Base-by-base conservation (phyloP, 2,797 vertebrate genomes). In the Ciconia nigra region DNA sequence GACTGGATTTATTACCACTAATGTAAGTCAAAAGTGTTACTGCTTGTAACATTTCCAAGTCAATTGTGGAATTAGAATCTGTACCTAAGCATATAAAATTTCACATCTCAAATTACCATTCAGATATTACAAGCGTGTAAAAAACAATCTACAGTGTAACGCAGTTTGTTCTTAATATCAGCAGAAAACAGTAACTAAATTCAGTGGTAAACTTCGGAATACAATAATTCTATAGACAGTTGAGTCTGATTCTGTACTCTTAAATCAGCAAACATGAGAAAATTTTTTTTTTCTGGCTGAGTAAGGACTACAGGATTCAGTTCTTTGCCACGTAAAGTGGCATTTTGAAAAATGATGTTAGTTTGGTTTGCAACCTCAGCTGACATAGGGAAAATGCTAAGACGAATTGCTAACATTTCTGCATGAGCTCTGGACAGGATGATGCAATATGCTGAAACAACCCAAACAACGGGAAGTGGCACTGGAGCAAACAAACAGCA, bases 291-390 rank as follows among this genome's bases (percentile, higher is more conserved):
- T 70, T 67, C 57, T 67, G 12, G 28, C 77, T 94, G 71, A 81
- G n/a, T 76, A 82, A 94, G 63, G 81, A 72, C 87, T 87, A 67
- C 13, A 86, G 76, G 22, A 96, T 82, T 93, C 85, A 62, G 47
- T 52, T 81, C 77, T 91, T 90, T 73, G 46, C 67, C 86, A 84
- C 31, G 52, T 83, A 47, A 94, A 92, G 41, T 90, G 89, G 86
- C 95, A 93, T 95, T 96, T 97, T 95, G 96, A 98, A 96, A 96
- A 95, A 97, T 37, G n/a, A 72, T 65, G 55, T 83, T 72, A 90
- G 92, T 41, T 71, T 73, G 62, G 77, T 92, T 85, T 90, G 62
- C 86, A 92, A 65, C 82, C 57, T 88, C 67, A 91, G 86, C 90
- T 90, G 96, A 92, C 93, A 93, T 0, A 15, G 62, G 77, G 33